These are phyloP conservation scores for Otis tarda DNA, from an alignment of 2,113 vertebrate species.

Conservation along the genomic window DNA sequence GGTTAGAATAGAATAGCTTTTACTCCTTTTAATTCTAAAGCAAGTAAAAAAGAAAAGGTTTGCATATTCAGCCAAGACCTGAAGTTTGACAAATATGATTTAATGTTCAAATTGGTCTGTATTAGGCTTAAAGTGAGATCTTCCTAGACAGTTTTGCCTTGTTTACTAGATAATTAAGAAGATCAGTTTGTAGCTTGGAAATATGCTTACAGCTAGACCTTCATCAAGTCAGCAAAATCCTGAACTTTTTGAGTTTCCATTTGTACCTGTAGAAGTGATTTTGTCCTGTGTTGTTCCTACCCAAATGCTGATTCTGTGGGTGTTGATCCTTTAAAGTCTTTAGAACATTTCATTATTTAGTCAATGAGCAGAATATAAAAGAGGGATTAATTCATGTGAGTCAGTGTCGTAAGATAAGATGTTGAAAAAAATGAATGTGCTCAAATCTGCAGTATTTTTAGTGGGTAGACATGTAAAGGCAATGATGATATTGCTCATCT, in stretches of 20 bases:
- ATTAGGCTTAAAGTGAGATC: neutral
- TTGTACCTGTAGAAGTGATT: neutral
- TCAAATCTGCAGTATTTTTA: neutral
- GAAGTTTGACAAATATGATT: neutral
- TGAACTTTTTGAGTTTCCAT: neutral
- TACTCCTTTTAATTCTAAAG: neutral
- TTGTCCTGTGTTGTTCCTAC: neutral
- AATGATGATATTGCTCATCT: neutral
- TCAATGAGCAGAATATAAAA: constrained; percentile 36
- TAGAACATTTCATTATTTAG: constrained; percentile 32
- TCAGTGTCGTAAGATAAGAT: neutral
- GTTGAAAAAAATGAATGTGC: neutral
- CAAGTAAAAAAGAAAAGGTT: neutral
- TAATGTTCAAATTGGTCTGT: neutral
- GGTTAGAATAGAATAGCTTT: neutral
- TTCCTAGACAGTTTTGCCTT: neutral
- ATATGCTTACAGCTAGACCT: neutral
- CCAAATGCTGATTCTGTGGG: neutral
- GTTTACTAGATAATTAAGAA: neutral
- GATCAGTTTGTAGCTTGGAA: neutral
- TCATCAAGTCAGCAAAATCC: neutral
- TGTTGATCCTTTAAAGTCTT: neutral
- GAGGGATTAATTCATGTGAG: constrained; percentile 21
- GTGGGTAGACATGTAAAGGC: neutral
- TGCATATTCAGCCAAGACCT: neutral